phyloP scores from a whole-genome alignment of 2,113 vertebrate species.

The Lagopus leucura region DNA sequence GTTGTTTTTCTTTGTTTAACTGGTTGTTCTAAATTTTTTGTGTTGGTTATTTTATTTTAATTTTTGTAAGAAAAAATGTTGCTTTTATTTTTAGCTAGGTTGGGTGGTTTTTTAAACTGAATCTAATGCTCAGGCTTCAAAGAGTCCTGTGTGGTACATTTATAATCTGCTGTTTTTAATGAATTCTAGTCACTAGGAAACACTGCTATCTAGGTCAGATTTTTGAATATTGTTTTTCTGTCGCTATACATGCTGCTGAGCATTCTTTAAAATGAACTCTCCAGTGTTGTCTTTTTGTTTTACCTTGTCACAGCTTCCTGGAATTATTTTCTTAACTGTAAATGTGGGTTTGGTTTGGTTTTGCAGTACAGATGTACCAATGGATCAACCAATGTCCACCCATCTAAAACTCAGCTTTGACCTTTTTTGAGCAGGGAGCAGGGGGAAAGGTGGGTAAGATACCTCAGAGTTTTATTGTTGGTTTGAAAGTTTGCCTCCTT shows the following conservation, averaged over 20 bases:
- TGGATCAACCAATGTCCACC: background rate
- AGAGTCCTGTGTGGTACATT: slow-evolving; percentile 20
- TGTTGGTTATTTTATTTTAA: background rate
- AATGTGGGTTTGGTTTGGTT: background rate
- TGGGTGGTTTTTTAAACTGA: slow-evolving; percentile 19
- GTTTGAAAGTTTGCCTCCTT: background rate
- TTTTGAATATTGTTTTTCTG: slow-evolving; percentile 49
- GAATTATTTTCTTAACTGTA: background rate
- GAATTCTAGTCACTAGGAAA: slow-evolving; percentile 45
- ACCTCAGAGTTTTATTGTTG: background rate
- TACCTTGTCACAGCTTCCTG: background rate
- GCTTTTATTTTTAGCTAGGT: background rate
- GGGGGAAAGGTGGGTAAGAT: background rate
- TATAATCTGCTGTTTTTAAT: slow-evolving; percentile 56
- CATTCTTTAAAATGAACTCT: slow-evolving; percentile 47
- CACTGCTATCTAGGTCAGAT: slow-evolving; percentile 61
- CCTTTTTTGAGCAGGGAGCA: background rate
- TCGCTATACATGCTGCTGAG: background rate
- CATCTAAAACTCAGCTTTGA: background rate
- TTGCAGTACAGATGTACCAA: background rate
- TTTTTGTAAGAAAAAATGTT: background rate
- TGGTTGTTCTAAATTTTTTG: background rate
- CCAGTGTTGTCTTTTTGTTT: slow-evolving; percentile 10
- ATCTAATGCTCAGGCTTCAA: slow-evolving; percentile 42
- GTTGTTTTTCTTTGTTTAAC: background rate